Evolutionary conservation across 35 echinoderm and acorn worm genomes (phyloP).

Genomic region (Lytechinus variegatus): DNA sequence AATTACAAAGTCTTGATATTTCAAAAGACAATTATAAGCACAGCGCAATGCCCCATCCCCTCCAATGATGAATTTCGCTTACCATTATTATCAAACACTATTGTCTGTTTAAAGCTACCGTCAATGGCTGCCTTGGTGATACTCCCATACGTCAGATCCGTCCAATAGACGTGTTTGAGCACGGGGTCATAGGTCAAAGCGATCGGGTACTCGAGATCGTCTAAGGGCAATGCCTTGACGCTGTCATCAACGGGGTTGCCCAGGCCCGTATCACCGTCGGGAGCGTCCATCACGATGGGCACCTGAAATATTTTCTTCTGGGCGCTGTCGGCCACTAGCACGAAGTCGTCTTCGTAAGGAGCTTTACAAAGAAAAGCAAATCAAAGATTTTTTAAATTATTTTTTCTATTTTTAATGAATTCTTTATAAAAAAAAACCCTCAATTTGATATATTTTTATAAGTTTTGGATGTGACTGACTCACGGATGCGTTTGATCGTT

Average conservation of each 20-base stretch:
- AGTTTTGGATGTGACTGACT: too few species aligned
- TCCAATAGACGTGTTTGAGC: slow-evolving; percentile 62
- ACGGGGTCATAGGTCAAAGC: slow-evolving; percentile 59
- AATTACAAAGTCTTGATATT: too few species aligned
- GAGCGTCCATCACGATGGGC: not conserved
- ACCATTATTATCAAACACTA: slow-evolving; percentile 48
- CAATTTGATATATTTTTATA: too few species aligned
- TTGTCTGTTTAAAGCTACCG: slow-evolving; percentile 45
- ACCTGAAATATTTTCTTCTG: slow-evolving; percentile 55
- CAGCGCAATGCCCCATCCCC: too few species aligned
- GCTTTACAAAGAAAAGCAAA: not conserved
- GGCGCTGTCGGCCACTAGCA: slow-evolving; percentile 57
- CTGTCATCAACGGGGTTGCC: not conserved
- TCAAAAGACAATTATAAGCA: too few species aligned
- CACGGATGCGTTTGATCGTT: too few species aligned
- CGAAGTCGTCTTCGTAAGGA: slow-evolving; percentile 38
- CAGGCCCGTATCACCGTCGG: not conserved
- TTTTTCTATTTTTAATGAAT: too few species aligned
- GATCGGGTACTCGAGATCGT: slow-evolving; percentile 55
- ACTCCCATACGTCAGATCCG: slow-evolving; percentile 35
- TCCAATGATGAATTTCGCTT: not conserved
- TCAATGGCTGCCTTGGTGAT: slow-evolving; percentile 49
- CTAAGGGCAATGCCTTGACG: slow-evolving; percentile 49
- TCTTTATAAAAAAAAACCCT: too few species aligned
- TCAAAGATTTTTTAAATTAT: not conserved